Evolutionary conservation across 2,797 vertebrate genomes (phyloP).

Genomic region (Anabas testudineus): DNA sequence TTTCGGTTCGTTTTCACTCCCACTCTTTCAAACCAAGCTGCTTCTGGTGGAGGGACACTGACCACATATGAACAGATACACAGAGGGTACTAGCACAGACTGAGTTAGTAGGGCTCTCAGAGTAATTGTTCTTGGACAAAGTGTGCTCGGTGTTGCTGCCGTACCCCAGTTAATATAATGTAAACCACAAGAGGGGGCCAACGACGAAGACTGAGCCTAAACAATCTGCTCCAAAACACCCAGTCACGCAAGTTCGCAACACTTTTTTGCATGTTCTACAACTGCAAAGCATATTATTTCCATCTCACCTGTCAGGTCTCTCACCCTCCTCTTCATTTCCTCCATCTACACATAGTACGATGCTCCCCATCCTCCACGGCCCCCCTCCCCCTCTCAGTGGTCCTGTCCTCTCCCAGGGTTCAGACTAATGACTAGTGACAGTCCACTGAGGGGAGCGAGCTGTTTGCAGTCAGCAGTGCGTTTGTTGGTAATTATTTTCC

Average conservation of each 20-base stretch:
- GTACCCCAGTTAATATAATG: conserved; percentile 42
- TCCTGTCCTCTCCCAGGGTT: conserved; percentile 75
- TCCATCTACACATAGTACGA: conserved; percentile 45
- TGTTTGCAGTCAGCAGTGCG: conserved; percentile 97
- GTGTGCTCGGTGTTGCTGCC: conserved; percentile 25
- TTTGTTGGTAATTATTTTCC: conserved; percentile 99
- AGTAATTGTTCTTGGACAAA: conserved; percentile 37
- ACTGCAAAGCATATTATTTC: conserved; percentile 60
- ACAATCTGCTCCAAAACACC: conserved; percentile 4
- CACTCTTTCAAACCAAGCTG: neutral
- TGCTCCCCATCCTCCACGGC: conserved; percentile 44
- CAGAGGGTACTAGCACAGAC: conserved; percentile 12
- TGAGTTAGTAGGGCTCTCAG: neutral
- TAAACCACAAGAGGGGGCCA: conserved; percentile 75
- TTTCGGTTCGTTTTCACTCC: conserved; percentile 6
- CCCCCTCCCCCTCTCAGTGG: conserved; percentile 52
- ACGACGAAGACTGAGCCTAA: conserved; percentile 37
- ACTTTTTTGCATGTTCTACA: conserved; percentile 64
- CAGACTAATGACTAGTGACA: conserved; percentile 97
- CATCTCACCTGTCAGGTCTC: conserved; percentile 59
- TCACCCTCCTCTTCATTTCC: conserved; percentile 55
- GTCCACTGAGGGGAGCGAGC: conserved; percentile 94
- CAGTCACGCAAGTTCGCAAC: conserved; percentile 30
- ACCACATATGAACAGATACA: conserved; percentile 2
- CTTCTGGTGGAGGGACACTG: conserved; percentile 18